Percentiles rank a stretch among this genome's conserved stretches.
These are phyloP conservation scores for Penelope pileata DNA, from an alignment of 2,113 vertebrate species.

Conservation along the genomic window DNA sequence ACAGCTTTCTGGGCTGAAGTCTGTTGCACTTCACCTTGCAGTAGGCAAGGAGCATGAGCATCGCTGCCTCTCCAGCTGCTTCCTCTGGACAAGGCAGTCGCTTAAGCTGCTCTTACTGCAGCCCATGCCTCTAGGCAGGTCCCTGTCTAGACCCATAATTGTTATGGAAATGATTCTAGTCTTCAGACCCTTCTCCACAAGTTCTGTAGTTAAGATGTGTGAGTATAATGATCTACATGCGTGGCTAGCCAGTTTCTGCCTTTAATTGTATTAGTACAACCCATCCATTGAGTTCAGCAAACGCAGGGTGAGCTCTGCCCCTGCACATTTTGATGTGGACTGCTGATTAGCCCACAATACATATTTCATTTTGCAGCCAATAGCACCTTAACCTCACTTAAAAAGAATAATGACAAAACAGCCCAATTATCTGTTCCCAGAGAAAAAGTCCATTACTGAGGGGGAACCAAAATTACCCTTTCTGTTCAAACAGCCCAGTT, in stretches of 20 bases:
- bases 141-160: slow-evolving; percentile 25
- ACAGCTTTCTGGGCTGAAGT: not conserved
- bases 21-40: not conserved
- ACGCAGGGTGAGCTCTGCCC: slow-evolving; percentile 37
- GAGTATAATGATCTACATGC: not conserved
- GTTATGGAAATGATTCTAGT: slow-evolving; percentile 2
- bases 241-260: not conserved
- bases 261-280: slow-evolving; percentile 28
- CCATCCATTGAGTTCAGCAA: slow-evolving; percentile 10
- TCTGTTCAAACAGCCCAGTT: slow-evolving; percentile 49
- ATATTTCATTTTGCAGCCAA: slow-evolving; percentile 6
- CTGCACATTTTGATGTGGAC: not conserved
- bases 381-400: slow-evolving; percentile 59
- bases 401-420: slow-evolving; percentile 56
- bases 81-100: not conserved
- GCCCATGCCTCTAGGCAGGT: not conserved
- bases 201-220: not conserved
- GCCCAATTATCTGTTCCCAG: slow-evolving; percentile 54
- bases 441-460: slow-evolving; percentile 26
- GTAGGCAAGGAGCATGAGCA: not conserved
- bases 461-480: slow-evolving; percentile 59
- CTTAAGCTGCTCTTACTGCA: not conserved
- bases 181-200: slow-evolving; percentile 2
- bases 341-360: slow-evolving; percentile 53
- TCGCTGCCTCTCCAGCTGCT: not conserved